Conservation (phyloP, 2,113 vertebrate species). For the Numida meleagris region DNA sequence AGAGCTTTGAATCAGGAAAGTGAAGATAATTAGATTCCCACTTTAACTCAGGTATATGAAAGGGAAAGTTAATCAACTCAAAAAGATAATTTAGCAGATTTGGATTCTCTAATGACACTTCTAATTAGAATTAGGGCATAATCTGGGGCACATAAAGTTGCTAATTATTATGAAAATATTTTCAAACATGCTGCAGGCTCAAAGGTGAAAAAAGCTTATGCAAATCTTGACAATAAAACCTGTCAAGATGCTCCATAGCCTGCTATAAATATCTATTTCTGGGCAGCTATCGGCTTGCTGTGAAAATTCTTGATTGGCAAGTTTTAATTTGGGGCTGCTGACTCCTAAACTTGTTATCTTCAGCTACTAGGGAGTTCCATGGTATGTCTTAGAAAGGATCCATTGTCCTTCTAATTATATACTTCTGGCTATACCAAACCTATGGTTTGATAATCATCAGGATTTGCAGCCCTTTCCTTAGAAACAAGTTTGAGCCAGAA, state of each 20-base stretch:
- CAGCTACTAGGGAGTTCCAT: fast-evolving
- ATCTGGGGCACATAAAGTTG: slow-evolving; percentile 56
- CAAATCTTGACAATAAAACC: slow-evolving; percentile 19
- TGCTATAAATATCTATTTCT: not conserved
- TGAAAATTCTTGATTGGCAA: not conserved
- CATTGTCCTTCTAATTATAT: not conserved
- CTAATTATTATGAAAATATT: slow-evolving; percentile 64
- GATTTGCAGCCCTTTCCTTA: not conserved
- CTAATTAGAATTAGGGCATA: slow-evolving; percentile 56
- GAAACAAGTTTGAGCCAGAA: not conserved
- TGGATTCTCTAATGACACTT: slow-evolving; percentile 49
- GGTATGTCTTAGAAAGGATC: not conserved
- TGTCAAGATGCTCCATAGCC: not conserved
- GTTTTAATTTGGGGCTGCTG: not conserved
- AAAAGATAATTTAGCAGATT: slow-evolving; percentile 63
- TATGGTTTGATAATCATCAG: not conserved
- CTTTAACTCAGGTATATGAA: slow-evolving; percentile 50
- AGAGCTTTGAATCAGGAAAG: slow-evolving; percentile 44
- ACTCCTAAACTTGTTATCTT: not conserved
- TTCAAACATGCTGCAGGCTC: slow-evolving; percentile 31
- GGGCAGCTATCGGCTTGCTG: not conserved
- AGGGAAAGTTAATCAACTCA: slow-evolving; percentile 62
- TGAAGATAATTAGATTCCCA: slow-evolving; percentile 52
- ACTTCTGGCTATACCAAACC: not conserved
- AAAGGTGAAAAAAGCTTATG: slow-evolving; percentile 18